These are phyloP conservation scores for Arion vulgaris DNA, from an alignment of 1,140 invertebrate species.

Conservation along the genomic window DNA sequence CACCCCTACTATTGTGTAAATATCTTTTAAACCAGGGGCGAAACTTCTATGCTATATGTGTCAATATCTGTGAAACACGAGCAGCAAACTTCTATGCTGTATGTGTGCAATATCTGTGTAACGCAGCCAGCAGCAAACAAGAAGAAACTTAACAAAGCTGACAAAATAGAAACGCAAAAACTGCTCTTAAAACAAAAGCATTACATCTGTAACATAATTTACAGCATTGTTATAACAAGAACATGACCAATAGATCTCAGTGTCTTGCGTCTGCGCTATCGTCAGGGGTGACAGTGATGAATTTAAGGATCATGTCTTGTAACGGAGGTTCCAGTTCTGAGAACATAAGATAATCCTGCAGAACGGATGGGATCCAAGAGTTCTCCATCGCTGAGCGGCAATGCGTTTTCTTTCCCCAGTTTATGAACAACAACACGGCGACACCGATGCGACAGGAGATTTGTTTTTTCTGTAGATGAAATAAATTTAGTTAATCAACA, in stretches of 20 bases:
- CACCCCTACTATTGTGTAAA: no score
- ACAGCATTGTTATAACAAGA: not conserved
- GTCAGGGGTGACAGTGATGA: conserved; percentile 29
- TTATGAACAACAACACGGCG: conserved; percentile 34
- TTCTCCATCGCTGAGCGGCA: conserved; percentile 25
- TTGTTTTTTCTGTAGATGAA: conserved; percentile 37
- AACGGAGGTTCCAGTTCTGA: conserved; percentile 37
- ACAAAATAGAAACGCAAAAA: not conserved
- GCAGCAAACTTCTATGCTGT: no score
- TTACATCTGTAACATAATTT: not conserved
- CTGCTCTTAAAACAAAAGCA: not conserved
- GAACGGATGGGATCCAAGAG: conserved; percentile 31
- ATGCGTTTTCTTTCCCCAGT: conserved; percentile 32
- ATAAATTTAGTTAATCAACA: no score
- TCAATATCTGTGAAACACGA: no score
- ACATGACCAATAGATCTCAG: not conserved
- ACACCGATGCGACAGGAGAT: conserved; percentile 41
- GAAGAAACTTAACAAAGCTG: not conserved
- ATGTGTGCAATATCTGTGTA: not conserved
- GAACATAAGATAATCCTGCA: conserved; percentile 45
- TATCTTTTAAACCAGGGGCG: no score
- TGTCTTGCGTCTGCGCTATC: not conserved
- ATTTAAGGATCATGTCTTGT: conserved; percentile 38
- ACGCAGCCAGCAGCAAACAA: not conserved
- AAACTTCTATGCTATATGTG: no score